phyloP scores from a whole-genome alignment of 2,888 invertebrate genomes.

The Bimastos eiseni region DNA sequence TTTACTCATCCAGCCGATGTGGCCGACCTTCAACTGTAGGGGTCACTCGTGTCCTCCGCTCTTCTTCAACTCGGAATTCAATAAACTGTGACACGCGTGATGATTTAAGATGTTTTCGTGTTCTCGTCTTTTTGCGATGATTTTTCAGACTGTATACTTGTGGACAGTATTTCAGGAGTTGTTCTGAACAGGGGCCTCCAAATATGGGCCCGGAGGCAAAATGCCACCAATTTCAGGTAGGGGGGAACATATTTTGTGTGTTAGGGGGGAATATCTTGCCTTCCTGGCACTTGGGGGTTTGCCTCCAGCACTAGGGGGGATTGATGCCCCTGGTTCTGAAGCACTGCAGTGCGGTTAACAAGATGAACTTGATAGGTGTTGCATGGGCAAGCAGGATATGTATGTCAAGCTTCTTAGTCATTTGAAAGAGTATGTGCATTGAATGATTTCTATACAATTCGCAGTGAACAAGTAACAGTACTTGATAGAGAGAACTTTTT shows the following conservation, averaged over 20 bases:
- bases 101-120: background rate
- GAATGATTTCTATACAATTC: background rate
- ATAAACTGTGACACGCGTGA: background rate
- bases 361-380: background rate
- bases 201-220: too few species aligned
- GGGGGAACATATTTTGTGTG: too few species aligned
- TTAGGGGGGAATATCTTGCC: too few species aligned
- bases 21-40: background rate
- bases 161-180: too few species aligned
- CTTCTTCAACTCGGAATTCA: background rate
- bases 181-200: too few species aligned
- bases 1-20: background rate
- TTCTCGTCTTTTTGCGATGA: background rate
- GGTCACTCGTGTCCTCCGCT: background rate
- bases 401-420: background rate
- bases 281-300: too few species aligned
- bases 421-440: background rate
- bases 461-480: background rate
- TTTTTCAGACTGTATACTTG: background rate
- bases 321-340: too few species aligned
- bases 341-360: background rate
- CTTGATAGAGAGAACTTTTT: background rate
- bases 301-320: too few species aligned
- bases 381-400: background rate
- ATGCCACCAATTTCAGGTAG: too few species aligned